A percentile compares a stretch with the other conserved stretches of the same genome.
Conservation (phyloP, 2,113 vertebrate species). For the Laterallus jamaicensis region DNA sequence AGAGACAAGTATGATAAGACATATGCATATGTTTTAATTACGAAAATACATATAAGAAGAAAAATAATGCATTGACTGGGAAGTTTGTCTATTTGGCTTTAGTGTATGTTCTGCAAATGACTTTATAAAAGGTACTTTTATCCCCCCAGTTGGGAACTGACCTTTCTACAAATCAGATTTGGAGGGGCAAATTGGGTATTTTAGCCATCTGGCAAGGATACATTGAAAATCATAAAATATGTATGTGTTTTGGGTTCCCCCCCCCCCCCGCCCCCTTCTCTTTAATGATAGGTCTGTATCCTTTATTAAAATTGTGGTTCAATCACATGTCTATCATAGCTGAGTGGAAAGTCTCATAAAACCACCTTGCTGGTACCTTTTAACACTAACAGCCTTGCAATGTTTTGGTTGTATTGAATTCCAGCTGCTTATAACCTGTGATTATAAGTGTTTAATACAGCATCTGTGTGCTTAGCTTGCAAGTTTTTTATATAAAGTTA, state of each 20-base stretch:
- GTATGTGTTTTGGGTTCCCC: neutral
- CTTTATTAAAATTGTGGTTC: constrained; percentile 59
- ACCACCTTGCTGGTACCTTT: constrained; percentile 51
- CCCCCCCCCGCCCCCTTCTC: neutral
- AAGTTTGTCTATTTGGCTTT: neutral
- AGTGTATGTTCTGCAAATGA: neutral
- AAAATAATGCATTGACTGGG: neutral
- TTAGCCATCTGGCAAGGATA: neutral
- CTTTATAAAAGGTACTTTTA: neutral
- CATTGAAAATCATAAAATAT: neutral
- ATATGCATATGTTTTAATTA: neutral
- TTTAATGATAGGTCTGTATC: neutral
- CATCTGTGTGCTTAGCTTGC: constrained; percentile 75
- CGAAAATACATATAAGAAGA: neutral
- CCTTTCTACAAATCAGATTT: neutral
- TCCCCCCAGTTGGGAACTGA: neutral
- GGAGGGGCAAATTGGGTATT: neutral
- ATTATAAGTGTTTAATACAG: constrained; percentile 72
- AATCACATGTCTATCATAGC: constrained; percentile 38
- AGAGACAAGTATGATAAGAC: neutral
- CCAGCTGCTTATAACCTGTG: constrained; percentile 31
- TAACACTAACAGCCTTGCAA: constrained; percentile 25
- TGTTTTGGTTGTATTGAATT: constrained; percentile 46
- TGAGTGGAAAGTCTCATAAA: constrained; percentile 62
- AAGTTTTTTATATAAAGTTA: constrained; percentile 70